Evolutionary conservation across 37 sponge, comb jelly and placozoan genomes (phyloP).

Genomic region (Halichondria panicea): DNA sequence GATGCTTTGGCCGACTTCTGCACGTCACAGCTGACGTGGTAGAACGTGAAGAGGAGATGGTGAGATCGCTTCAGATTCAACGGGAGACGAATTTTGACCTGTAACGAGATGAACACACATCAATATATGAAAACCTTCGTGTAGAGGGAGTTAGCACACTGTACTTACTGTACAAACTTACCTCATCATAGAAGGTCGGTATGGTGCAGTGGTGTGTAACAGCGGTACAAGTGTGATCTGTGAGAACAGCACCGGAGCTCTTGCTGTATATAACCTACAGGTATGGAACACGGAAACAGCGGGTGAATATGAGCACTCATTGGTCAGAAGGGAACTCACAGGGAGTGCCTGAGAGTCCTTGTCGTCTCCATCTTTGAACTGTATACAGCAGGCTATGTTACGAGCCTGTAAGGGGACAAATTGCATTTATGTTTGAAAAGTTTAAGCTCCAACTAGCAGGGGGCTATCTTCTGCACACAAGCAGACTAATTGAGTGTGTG

Average conservation of each 20-base stretch:
- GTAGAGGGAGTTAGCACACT: too few relatives aligned
- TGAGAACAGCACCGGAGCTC: conserved; percentile 50
- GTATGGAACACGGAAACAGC: too few relatives aligned
- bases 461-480: too few relatives aligned
- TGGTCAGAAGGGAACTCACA: conserved; percentile 25
- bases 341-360: conserved; percentile 35
- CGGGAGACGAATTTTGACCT: conserved; percentile 89
- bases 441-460: too few relatives aligned
- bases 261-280: conserved; percentile 80
- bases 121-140: background rate
- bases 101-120: background rate
- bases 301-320: conserved; percentile 9
- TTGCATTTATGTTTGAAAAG: too few relatives aligned
- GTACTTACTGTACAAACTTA: too few relatives aligned
- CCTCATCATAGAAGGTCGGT: conserved; percentile 89
- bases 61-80: conserved; percentile 53
- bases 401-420: conserved; percentile 53
- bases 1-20: conserved; percentile 47
- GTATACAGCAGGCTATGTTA: conserved; percentile 79
- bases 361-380: conserved; percentile 80
- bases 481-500: background rate
- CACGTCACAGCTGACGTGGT: conserved; percentile 80
- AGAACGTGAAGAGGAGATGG: conserved; percentile 92
- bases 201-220: conserved; percentile 80
- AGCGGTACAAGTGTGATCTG: conserved; percentile 55